These are phyloP conservation scores for Rhynchopsitta pachyrhyncha DNA, from an alignment of 2,113 vertebrate species.

Conservation along the genomic window DNA sequence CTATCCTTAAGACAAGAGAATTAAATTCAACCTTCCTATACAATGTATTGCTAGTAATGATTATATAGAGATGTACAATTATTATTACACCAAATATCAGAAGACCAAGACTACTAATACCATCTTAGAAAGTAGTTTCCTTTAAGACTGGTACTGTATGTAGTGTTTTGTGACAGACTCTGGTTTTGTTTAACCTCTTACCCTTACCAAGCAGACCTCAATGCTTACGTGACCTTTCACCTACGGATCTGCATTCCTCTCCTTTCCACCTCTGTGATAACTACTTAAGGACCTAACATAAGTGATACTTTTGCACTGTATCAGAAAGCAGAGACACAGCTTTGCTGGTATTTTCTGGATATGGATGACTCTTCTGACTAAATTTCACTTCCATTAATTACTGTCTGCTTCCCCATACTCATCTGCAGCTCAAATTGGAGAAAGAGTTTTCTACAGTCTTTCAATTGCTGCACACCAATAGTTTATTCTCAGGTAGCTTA, in stretches of 20 bases:
- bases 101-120: neutral
- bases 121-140: neutral
- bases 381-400: neutral
- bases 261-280: neutral
- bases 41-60: neutral
- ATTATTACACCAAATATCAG: neutral
- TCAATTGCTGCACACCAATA: neutral
- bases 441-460: neutral
- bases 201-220: neutral
- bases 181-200: neutral
- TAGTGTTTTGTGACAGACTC: neutral
- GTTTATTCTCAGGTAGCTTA: neutral
- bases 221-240: rapidly evolving
- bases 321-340: neutral
- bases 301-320: neutral
- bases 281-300: neutral
- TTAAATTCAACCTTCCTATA: neutral
- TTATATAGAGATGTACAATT: neutral
- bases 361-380: neutral
- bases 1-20: neutral
- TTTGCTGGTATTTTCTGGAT: neutral
- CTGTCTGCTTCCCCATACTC: neutral
- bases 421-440: neutral
- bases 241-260: neutral
- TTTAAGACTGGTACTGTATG: neutral